Conservation (phyloP, 2,113 vertebrate genomes). For the Struthio camelus region DNA sequence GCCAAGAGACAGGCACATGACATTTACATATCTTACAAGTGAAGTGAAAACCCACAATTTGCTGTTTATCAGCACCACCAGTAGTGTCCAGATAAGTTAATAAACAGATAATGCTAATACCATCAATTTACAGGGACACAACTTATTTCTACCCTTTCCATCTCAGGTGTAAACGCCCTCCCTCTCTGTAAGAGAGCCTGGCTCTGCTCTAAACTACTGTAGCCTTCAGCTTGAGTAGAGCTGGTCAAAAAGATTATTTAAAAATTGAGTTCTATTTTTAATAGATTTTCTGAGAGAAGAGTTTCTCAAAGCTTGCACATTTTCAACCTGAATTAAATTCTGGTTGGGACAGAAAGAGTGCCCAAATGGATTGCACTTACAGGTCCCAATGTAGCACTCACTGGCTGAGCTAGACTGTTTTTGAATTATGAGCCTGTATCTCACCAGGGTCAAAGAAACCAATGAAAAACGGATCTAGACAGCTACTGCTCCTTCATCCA, state of each 20-base stretch:
- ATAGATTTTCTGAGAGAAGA: not conserved
- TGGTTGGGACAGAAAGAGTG: not conserved
- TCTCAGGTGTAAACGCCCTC: not conserved
- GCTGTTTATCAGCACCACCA: not conserved
- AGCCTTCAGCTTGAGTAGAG: not conserved
- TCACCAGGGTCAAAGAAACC: not conserved
- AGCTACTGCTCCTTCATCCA: not conserved
- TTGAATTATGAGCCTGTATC: not conserved
- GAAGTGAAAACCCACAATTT: not conserved
- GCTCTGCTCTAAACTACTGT: not conserved
- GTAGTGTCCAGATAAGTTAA: not conserved
- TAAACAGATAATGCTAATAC: not conserved
- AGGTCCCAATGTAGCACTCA: fast-evolving
- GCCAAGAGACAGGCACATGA: not conserved
- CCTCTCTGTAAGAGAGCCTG: not conserved
- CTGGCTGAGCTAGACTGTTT: not conserved
- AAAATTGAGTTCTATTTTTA: not conserved
- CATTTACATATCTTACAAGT: fast-evolving
- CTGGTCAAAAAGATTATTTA: not conserved
- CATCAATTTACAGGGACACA: not conserved
- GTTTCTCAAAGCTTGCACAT: not conserved
- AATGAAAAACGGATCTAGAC: not conserved
- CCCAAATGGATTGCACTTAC: not conserved
- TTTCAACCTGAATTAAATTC: not conserved
- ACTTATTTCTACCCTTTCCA: not conserved